Evolutionary conservation across 2,888 invertebrate genomes (phyloP), one percentile per base, ranked within the genome.

Genomic region (Theristus sp.): DNA sequence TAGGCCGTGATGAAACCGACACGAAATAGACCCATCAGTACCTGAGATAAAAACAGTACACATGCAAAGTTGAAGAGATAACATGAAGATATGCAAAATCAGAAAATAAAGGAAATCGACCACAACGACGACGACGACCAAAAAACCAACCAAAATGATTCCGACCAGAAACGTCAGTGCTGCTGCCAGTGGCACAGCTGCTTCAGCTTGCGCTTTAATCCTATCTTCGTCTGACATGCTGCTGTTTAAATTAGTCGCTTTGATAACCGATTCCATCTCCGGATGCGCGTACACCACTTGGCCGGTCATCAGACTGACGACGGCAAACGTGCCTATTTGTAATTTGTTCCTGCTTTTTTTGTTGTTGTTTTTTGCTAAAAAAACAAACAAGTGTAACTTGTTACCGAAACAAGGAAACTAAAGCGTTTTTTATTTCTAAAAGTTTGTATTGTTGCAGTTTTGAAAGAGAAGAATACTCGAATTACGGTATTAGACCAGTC

Each of bases 291-390:
- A 3, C 49, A 49, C 49, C 65, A 69, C 55, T 66, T 67, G 27
- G 62, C 72, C 1, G 2, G 86, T 83, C 89, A 91, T 89, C 62
- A 90, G 79, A 74, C 87, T 86, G 47, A 86, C 82, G 0, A 91
- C 84, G 3, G 90, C 89, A 76, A 79, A 78, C 25, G 77, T 77
- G 26, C 78, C 78, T 72, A 52, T 10, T 10, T 20, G 49, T 38
- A 38, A 17, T 38, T 38, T 38, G 6, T 38, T 38, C 38, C 6
- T 17, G 38, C 17, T 38, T 38, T 13, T 6, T 17, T 38, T 6
- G 38, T 13, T 38, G 38, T 17, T 17, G 17, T 38, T 38, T 17
- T 13, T 17, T 13, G 17, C 38, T 17, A 38, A 38, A n/a, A n/a
- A 38, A 38, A 38, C 38, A 38, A 38, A 17, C 38, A 17, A 13